Conservation (phyloP, 2,113 vertebrate species). For the Narcine bancroftii region DNA sequence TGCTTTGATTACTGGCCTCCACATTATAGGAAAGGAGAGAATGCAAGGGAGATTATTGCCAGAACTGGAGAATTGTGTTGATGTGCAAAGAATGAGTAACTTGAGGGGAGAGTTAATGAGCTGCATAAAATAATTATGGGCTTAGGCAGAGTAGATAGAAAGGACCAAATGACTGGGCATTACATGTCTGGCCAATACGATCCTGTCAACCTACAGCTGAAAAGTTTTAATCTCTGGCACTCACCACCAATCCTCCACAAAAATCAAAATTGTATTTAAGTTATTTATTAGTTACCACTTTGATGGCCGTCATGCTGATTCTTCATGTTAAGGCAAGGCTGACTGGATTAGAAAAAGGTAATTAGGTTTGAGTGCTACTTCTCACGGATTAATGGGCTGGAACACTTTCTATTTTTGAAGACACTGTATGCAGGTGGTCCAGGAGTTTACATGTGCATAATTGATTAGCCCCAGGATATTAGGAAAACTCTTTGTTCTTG, state of each 20-base stretch:
- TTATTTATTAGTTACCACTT: neutral
- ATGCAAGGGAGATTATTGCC: no score
- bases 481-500: neutral
- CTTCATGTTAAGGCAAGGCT: neutral
- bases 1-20: no score
- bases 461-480: slow-evolving; percentile 28
- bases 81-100: no score
- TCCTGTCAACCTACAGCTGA: neutral
- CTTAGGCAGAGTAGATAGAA: no score
- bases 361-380: neutral
- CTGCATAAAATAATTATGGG: no score
- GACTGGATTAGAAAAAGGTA: neutral
- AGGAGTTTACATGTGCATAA: neutral
- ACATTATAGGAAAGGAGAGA: no score
- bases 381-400: neutral
- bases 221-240: no score
- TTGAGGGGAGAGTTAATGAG: no score
- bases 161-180: no score
- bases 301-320: neutral
- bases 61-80: no score
- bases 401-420: slow-evolving; percentile 7
- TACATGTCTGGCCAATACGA: neutral
- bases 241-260: neutral
- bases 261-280: neutral
- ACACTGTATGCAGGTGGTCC: slow-evolving; percentile 29